Evolutionary conservation across 1,140 invertebrate genomes (phyloP), one percentile per base, ranked within the genome.

Genomic region (Bombus vancouverensis): DNA sequence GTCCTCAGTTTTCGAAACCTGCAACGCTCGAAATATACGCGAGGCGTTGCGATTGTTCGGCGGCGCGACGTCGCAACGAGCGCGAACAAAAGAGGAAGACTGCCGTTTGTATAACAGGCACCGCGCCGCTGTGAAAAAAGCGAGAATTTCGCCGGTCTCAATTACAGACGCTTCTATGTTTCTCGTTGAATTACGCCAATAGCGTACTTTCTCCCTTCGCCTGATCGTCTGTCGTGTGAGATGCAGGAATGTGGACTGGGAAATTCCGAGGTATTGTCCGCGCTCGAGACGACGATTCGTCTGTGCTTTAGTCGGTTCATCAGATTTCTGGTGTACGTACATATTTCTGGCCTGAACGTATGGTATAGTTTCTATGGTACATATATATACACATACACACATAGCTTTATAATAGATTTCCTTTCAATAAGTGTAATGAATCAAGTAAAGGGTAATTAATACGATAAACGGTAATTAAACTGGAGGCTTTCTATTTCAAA

Each of bases 1-100:
- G 22, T 34, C 10, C 78, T 79, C 25, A 1, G 28, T 71, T 42
- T 82, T 79, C 37, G 34, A 42, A 74, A 37, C 42, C 32, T 39
- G 39, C 70, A 59, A 71, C 75, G 70, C 66, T 76, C n/a, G 73
- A 72, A 42, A 86, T 85, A 82, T 28, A 44, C 25, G 65, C 65
- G 10, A 57, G 10, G 66, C 70, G 57, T 79, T 53, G 39, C 53
- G 87, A 86, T 88, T 88, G 80, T 79, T 77, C n/a, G 42, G 34
- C 44, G 68, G 47, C 53, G 68, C 73, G 59, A 34, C 73, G 65
- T 57, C 47, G 71, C 47, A n/a, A 25, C 74, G 18, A n/a, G 15
- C 32, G 28, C 15, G 42, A 80, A 75, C 74, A 66, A 83, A 88
- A 66, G 72, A 25, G 18, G 66, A 73, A 65, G 44, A 72, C 42